phyloP scores from a whole-genome alignment of 2,113 vertebrate species.

The Crypturellus undulatus region DNA sequence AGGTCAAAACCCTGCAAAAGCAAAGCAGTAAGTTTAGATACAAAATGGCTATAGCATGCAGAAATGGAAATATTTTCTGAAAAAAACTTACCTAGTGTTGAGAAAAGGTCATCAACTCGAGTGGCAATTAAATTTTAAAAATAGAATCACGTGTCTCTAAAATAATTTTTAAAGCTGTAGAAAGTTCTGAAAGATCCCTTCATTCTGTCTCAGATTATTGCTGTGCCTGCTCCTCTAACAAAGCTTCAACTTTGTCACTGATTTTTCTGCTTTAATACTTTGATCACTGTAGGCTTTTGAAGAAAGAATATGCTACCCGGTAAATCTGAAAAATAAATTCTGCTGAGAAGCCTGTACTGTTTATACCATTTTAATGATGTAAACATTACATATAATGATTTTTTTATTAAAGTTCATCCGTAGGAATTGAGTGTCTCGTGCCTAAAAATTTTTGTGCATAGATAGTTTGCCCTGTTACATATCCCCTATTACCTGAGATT shows the following conservation, averaged over 20 bases:
- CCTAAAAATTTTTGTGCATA: neutral
- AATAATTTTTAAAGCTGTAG: neutral
- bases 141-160: neutral
- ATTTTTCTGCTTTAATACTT: constrained; percentile 33
- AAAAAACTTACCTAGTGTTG: neutral
- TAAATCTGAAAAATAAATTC: neutral
- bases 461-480: neutral
- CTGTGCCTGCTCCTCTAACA: neutral
- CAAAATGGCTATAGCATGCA: neutral
- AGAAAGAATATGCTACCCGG: neutral
- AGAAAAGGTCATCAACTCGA: neutral
- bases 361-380: neutral
- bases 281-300: neutral
- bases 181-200: neutral
- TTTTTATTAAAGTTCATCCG: neutral
- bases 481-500: neutral
- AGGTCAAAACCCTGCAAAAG: neutral
- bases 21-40: neutral
- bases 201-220: neutral
- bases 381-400: neutral
- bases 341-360: neutral
- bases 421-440: neutral
- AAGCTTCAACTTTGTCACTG: neutral
- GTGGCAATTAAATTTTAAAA: neutral
- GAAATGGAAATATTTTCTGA: neutral